Conservation (phyloP, 2,113 vertebrate species). For the Nothocercus nigrocapillus region DNA sequence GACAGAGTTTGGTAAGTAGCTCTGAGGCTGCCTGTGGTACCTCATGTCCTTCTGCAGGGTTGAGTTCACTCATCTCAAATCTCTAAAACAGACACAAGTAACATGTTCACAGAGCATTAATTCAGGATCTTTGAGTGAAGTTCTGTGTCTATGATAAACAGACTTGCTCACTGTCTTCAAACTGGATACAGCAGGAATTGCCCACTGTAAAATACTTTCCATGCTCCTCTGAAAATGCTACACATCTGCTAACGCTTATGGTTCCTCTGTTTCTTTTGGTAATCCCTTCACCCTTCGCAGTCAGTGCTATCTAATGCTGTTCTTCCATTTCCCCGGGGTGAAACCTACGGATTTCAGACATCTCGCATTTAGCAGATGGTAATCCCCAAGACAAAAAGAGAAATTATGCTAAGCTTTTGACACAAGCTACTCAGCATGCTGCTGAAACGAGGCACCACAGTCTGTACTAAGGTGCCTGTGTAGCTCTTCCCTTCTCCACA, state of each 20-base stretch:
- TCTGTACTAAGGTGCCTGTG: not conserved
- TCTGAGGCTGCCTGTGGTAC: not conserved
- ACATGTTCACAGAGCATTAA: not conserved
- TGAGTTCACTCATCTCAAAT: not conserved
- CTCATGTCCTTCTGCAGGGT: not conserved
- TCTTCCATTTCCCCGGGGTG: not conserved
- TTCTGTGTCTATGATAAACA: not conserved
- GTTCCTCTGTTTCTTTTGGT: not conserved
- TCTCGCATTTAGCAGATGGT: not conserved
- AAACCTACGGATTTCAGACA: not conserved
- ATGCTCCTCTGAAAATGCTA: not conserved
- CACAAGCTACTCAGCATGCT: not conserved
- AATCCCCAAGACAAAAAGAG: constrained; percentile 19
- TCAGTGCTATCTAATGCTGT: not conserved
- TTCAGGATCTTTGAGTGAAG: not conserved
- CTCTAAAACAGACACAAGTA: not conserved
- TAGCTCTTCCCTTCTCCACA: not conserved
- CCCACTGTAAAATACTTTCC: not conserved
- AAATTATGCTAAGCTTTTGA: not conserved
- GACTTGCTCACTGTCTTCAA: not conserved
- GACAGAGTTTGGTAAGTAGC: not conserved
- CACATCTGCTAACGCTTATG: not conserved
- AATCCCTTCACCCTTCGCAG: not conserved
- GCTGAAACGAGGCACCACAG: not conserved
- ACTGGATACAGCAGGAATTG: not conserved